Evolutionary conservation across 1,140 invertebrate genomes (phyloP).

Genomic region (Heliconius hermathena): DNA sequence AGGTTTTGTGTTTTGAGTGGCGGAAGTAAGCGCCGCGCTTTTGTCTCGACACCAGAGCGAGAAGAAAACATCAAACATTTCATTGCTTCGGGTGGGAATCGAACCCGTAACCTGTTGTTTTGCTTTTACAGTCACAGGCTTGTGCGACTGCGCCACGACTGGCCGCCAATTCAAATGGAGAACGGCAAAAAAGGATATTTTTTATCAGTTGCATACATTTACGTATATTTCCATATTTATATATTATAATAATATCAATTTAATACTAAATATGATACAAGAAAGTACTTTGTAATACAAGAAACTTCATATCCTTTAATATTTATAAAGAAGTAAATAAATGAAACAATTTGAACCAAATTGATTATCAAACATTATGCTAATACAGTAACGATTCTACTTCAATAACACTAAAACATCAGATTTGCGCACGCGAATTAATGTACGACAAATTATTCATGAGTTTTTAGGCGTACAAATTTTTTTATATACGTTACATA

Average conservation of each 20-base stretch:
- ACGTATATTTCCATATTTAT: not conserved
- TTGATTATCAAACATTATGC: constrained; percentile 3
- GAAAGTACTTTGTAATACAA: not conserved
- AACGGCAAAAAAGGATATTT: not conserved
- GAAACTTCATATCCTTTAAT: not conserved
- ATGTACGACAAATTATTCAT: constrained; percentile 24
- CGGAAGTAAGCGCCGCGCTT: too few relatives aligned
- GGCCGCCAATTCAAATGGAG: too few relatives aligned
- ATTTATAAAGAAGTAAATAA: not conserved
- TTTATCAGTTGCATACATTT: not conserved
- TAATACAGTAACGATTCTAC: not conserved
- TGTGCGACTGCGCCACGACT: too few relatives aligned
- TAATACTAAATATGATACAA: not conserved
- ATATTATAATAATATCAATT: not conserved
- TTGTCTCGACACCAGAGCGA: too few relatives aligned
- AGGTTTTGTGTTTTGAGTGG: too few relatives aligned
- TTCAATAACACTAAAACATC: constrained; percentile 7
- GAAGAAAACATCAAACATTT: too few relatives aligned
- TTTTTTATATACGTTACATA: constrained; percentile 18
- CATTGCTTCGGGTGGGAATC: too few relatives aligned
- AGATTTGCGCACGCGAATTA: constrained; percentile 6
- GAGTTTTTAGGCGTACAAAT: constrained; percentile 25
- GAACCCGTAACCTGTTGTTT: too few relatives aligned
- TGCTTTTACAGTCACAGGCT: too few relatives aligned
- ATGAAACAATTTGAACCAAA: not conserved